Conservation (phyloP, 1,140 invertebrate species). For the Daktulosphaira vitifoliae region DNA sequence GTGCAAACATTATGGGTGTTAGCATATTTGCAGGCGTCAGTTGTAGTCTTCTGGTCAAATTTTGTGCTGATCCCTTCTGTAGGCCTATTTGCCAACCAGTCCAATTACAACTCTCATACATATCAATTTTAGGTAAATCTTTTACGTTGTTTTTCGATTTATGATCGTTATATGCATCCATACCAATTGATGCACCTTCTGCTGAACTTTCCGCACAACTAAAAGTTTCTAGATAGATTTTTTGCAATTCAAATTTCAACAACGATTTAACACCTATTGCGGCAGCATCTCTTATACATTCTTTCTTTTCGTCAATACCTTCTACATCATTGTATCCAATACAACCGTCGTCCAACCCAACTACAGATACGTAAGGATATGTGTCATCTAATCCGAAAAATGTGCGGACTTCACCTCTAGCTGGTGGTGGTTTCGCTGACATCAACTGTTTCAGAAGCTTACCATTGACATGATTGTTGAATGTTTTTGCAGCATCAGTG, state of each 20-base stretch:
- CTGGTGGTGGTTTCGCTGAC: slow-evolving; percentile 38
- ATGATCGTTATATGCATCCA: slow-evolving; percentile 57
- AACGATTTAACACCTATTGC: slow-evolving; percentile 55
- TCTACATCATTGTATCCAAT: slow-evolving; percentile 54
- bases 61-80: too few relatives aligned
- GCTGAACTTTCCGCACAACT: slow-evolving; percentile 64
- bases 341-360: slow-evolving; percentile 57
- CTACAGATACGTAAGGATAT: slow-evolving; percentile 56
- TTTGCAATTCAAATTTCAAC: slow-evolving; percentile 51
- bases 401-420: slow-evolving; percentile 51
- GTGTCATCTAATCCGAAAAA: slow-evolving; percentile 55
- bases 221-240: slow-evolving; percentile 60
- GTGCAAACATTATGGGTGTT: too few relatives aligned
- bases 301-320: slow-evolving; percentile 58
- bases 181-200: slow-evolving; percentile 56
- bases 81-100: too few relatives aligned
- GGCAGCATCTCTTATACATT: slow-evolving; percentile 55
- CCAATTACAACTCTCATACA: too few relatives aligned
- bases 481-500: slow-evolving; percentile 26
- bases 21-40: too few relatives aligned
- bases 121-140: too few relatives aligned
- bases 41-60: too few relatives aligned
- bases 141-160: too few relatives aligned
- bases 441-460: slow-evolving; percentile 32
- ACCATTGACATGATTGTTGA: slow-evolving; percentile 29